Conservation (phyloP, 2,113 vertebrate species). For the Lophochroa leadbeateri region DNA sequence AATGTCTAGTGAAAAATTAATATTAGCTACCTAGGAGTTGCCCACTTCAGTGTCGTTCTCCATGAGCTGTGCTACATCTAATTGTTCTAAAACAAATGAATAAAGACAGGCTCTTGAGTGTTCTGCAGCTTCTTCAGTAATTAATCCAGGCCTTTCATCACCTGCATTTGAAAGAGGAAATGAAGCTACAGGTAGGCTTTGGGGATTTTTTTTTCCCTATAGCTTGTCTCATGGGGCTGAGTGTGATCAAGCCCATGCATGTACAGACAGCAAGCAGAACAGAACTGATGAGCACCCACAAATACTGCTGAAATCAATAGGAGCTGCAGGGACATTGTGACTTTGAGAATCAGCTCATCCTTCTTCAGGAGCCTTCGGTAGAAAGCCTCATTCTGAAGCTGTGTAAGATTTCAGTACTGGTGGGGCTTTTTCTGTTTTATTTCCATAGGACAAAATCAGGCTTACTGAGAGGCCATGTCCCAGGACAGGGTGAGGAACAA, state of each 20-base stretch:
- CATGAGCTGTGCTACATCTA: not conserved
- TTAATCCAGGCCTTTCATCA: not conserved
- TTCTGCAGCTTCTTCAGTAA: not conserved
- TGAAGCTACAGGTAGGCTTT: not conserved
- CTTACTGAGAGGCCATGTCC: not conserved
- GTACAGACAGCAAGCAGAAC: not conserved
- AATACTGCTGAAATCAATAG: not conserved
- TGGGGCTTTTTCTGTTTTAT: not conserved
- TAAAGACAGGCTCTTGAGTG: not conserved
- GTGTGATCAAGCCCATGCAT: not conserved
- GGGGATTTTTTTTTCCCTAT: not conserved
- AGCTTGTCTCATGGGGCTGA: not conserved
- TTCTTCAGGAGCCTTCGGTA: not conserved
- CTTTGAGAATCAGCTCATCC: not conserved
- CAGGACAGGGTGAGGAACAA: not conserved
- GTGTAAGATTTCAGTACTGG: not conserved
- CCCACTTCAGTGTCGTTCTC: not conserved
- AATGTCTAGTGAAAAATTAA: not conserved
- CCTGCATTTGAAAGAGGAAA: not conserved
- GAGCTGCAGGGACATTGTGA: not conserved
- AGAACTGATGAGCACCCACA: constrained; percentile 10
- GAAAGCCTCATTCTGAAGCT: not conserved
- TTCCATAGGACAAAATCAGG: not conserved
- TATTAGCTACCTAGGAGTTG: not conserved
- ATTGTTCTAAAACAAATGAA: not conserved